These are phyloP conservation scores for Trissonchulus sp. DNA, from an alignment of 2,888 invertebrate genomes.

Conservation along the genomic window DNA sequence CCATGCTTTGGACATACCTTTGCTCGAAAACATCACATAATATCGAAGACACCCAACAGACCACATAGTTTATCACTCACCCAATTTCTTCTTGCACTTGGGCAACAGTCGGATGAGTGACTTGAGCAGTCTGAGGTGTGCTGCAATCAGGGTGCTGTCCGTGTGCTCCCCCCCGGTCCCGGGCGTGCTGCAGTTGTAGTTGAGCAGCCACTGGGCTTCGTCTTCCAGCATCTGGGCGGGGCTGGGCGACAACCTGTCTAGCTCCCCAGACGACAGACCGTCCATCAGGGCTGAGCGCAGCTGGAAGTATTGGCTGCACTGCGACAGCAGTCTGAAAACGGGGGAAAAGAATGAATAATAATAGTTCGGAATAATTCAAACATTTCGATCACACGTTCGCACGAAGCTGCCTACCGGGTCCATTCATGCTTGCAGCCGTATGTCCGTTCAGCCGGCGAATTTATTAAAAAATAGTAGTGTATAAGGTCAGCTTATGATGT, in stretches of 20 bases:
- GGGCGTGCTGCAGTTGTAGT: constrained; percentile 47
- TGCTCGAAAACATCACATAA: too few species aligned
- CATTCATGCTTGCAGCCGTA: too few species aligned
- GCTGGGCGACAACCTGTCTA: constrained; percentile 28
- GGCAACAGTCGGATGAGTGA: constrained; percentile 13
- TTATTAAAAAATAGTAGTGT: too few species aligned
- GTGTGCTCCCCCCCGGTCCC: not conserved
- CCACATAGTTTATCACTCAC: too few species aligned
- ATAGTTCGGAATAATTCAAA: too few species aligned
- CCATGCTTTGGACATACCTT: too few species aligned
- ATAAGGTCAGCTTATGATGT: too few species aligned
- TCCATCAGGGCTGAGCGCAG: constrained; percentile 54
- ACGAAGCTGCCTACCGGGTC: too few species aligned
- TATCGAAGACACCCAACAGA: too few species aligned
- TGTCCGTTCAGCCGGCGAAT: too few species aligned
- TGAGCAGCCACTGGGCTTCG: constrained; percentile 56
- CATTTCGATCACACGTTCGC: too few species aligned
- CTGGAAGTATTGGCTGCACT: constrained; percentile 58
- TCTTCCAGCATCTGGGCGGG: constrained; percentile 55
- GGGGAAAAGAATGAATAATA: too few species aligned
- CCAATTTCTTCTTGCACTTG: constrained; percentile 19
- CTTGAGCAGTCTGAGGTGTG: constrained; percentile 12
- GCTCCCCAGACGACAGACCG: constrained; percentile 48
- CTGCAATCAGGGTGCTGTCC: constrained; percentile 19
- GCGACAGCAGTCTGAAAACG: constrained; percentile 47